A percentile compares a stretch with the other conserved stretches of the same genome.
Conservation (phyloP, 1,140 invertebrate species). For the Cydia strobilella region DNA sequence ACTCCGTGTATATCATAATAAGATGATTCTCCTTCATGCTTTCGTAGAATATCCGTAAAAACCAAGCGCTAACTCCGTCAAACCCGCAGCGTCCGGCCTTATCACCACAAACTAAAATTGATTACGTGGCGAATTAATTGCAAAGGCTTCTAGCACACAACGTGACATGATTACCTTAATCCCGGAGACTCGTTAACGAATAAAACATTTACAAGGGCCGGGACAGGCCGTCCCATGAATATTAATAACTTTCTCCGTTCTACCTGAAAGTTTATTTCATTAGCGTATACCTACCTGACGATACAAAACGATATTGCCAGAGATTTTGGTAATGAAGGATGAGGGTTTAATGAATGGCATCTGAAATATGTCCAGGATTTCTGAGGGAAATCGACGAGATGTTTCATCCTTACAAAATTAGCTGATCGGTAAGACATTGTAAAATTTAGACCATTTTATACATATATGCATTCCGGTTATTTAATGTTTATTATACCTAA, state of each 20-base stretch:
- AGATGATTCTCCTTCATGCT: neutral
- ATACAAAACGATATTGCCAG: slow-evolving; percentile 40
- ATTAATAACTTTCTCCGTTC: slow-evolving; percentile 67
- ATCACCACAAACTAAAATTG: slow-evolving; percentile 48
- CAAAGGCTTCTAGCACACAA: slow-evolving; percentile 61
- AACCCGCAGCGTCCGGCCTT: neutral
- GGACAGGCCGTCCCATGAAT: slow-evolving; percentile 61
- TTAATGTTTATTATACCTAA: no score
- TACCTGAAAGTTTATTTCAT: slow-evolving; percentile 76
- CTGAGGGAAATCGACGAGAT: slow-evolving; percentile 35
- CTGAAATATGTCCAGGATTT: slow-evolving; percentile 29
- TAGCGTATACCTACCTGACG: slow-evolving; percentile 44
- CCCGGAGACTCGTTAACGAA: slow-evolving; percentile 72
- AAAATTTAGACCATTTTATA: neutral
- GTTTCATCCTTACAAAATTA: neutral
- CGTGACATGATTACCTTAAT: slow-evolving; percentile 77
- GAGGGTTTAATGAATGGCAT: neutral
- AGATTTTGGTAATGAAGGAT: slow-evolving; percentile 6
- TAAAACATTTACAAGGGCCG: slow-evolving; percentile 76
- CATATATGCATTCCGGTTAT: no score
- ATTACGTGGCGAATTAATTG: slow-evolving; percentile 67
- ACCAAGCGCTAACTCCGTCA: neutral
- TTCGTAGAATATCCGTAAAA: neutral
- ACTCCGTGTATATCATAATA: no score
- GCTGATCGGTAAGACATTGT: neutral